Conservation (phyloP, 2,113 vertebrate genomes). For the Sinosuthora webbiana region DNA sequence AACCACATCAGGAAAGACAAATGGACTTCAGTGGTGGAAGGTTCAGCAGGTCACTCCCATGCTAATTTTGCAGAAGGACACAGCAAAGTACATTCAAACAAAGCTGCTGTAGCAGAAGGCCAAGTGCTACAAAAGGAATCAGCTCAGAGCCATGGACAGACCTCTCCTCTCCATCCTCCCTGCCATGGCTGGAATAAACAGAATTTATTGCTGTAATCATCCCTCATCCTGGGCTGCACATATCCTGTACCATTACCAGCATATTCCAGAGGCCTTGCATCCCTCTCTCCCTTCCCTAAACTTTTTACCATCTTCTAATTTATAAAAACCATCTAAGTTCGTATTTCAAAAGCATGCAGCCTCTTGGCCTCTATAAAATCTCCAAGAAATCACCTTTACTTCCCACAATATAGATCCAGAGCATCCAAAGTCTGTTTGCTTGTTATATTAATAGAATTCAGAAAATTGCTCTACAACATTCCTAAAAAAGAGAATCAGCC, state of each 20-base stretch:
- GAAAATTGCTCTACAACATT: slow-evolving; percentile 53
- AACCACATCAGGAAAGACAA: neutral
- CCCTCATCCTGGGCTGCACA: neutral
- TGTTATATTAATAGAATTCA: slow-evolving; percentile 51
- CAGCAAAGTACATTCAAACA: neutral
- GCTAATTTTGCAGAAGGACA: neutral
- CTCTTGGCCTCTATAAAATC: neutral
- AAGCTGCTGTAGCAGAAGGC: neutral
- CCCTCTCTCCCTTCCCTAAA: neutral
- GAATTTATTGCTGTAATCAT: neutral
- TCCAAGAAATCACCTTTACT: slow-evolving; percentile 18
- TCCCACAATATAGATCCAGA: neutral
- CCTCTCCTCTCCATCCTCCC: neutral
- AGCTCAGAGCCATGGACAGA: neutral
- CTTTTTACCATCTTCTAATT: neutral
- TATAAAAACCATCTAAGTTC: neutral
- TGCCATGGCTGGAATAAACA: neutral
- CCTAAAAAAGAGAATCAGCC: slow-evolving; percentile 47
- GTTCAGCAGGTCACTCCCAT: neutral
- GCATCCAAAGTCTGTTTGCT: neutral
- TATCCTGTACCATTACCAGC: neutral
- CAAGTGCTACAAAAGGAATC: neutral
- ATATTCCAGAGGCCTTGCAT: neutral
- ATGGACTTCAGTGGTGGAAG: neutral
- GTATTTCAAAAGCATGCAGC: neutral